A percentile compares a stretch with the other conserved stretches of the same genome.
phyloP scores from a whole-genome alignment of 2,113 vertebrate species.

The Poeciliopsis prolifica region DNA sequence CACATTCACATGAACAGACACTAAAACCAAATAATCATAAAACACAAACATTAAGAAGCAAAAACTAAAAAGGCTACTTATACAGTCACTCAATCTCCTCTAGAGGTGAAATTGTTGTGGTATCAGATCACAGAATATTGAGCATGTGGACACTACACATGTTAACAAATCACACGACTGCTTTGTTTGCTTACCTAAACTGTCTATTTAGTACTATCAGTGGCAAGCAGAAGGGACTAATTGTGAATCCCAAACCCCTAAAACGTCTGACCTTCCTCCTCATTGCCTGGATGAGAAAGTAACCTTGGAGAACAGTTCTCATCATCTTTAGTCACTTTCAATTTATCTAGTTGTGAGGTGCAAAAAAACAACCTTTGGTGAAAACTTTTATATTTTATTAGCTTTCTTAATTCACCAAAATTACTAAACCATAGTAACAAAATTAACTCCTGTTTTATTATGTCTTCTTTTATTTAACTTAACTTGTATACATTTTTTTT shows the following conservation, averaged over 20 bases:
- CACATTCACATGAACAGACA: background rate
- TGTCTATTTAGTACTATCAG: background rate
- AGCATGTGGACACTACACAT: background rate
- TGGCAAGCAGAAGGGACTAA: background rate
- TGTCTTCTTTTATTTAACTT: background rate
- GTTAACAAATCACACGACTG: background rate
- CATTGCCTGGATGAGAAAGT: background rate
- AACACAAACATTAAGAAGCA: background rate
- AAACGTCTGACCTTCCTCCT: background rate
- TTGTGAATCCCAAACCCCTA: background rate
- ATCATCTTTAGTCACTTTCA: background rate
- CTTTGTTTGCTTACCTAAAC: background rate
- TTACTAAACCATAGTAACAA: background rate
- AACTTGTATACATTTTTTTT: too few relatives aligned
- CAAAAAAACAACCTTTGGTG: too few relatives aligned
- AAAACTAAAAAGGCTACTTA: background rate
- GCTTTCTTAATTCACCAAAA: too few relatives aligned
- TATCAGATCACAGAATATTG: background rate
- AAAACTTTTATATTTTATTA: too few relatives aligned
- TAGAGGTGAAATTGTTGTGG: background rate
- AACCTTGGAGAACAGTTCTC: too few relatives aligned
- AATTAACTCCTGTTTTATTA: background rate
- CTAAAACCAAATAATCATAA: constrained; percentile 3
- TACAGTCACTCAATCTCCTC: background rate
- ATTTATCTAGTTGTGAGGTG: background rate